Percentiles rank a stretch among this genome's conserved stretches.
Conservation (phyloP, 2,113 vertebrate species). For the Cephalopholis sonnerati region DNA sequence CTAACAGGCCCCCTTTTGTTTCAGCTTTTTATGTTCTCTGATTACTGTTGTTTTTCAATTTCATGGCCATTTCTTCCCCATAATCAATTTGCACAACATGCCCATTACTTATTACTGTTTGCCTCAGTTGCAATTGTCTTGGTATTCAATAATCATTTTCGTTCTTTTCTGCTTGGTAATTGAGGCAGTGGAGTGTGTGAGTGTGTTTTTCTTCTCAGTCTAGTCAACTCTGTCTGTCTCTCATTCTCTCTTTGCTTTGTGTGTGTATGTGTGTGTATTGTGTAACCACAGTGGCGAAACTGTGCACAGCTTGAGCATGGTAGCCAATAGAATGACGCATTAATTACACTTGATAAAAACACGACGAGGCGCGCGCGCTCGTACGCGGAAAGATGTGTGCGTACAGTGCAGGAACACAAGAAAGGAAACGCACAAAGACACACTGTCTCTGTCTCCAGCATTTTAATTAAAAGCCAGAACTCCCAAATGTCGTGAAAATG, state of each 20-base stretch:
- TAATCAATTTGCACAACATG: constrained; percentile 78
- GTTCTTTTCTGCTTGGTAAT: constrained; percentile 68
- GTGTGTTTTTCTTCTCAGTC: constrained; percentile 51
- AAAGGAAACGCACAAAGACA: constrained; percentile 46
- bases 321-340: constrained; percentile 27
- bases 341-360: constrained; percentile 57
- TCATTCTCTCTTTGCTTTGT: neutral
- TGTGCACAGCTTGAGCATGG: constrained; percentile 28
- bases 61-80: constrained; percentile 63
- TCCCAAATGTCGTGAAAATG: constrained; percentile 65
- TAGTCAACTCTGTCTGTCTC: constrained; percentile 34
- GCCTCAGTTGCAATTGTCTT: constrained; percentile 65
- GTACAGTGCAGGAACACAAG: neutral
- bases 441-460: constrained; percentile 27
- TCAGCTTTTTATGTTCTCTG: constrained; percentile 44
- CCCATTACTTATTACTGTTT: constrained; percentile 68
- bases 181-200: constrained; percentile 68
- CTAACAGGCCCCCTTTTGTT: constrained; percentile 55
- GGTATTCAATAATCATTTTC: constrained; percentile 75
- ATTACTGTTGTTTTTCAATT: constrained; percentile 76
- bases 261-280: constrained; percentile 19
- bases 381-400: constrained; percentile 4
- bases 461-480: constrained; percentile 74
- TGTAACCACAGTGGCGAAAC: constrained; percentile 13
- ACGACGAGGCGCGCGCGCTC: neutral